Conservation (phyloP, 2,888 invertebrate species). For the Caradrina kadenii region DNA sequence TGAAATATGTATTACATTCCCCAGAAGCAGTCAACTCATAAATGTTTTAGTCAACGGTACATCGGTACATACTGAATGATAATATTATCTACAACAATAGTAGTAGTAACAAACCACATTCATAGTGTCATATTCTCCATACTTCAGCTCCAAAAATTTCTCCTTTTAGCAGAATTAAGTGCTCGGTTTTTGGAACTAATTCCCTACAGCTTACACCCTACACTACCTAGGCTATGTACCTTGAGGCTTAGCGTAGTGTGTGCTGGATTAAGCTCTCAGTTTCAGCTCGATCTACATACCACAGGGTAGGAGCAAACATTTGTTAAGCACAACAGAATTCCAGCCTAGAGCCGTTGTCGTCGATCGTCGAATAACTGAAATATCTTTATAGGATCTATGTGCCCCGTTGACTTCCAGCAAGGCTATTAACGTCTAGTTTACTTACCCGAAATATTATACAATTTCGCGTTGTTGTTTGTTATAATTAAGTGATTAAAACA, state of each 20-base stretch:
- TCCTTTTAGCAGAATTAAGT: slow-evolving; percentile 8
- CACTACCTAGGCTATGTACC: slow-evolving; percentile 36
- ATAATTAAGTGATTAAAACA: slow-evolving; percentile 15
- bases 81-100: background rate
- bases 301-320: slow-evolving; percentile 66
- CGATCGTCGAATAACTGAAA: slow-evolving; percentile 78
- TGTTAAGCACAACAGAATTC: slow-evolving; percentile 73
- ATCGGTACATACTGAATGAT: background rate
- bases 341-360: slow-evolving; percentile 69
- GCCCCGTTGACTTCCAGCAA: slow-evolving; percentile 25
- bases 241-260: slow-evolving; percentile 54
- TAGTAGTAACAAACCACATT: background rate
- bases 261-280: slow-evolving; percentile 58
- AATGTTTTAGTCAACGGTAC: background rate
- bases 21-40: background rate
- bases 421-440: slow-evolving; percentile 35
- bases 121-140: background rate
- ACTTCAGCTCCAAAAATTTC: slow-evolving; percentile 10
- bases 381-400: slow-evolving; percentile 68
- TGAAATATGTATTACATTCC: background rate
- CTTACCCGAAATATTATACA: slow-evolving; percentile 26
- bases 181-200: slow-evolving; percentile 24
- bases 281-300: slow-evolving; percentile 69
- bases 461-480: slow-evolving; percentile 6
- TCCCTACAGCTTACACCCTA: slow-evolving; percentile 28